Base-by-base conservation (phyloP, 2,797 vertebrate genomes). In the Mormyrops boulengeri region DNA sequence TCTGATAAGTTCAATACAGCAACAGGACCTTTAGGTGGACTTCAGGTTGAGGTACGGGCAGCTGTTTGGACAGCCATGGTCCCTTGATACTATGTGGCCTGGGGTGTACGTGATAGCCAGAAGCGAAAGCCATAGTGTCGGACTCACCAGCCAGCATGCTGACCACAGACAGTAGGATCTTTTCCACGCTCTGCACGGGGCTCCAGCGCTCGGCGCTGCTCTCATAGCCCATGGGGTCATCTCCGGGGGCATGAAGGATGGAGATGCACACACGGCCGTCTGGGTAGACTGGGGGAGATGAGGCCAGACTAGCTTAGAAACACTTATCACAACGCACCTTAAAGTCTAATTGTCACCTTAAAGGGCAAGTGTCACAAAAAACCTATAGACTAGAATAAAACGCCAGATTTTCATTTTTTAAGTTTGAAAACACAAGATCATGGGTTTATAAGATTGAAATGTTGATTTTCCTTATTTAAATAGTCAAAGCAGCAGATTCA, bases 161-260 rank as follows among this genome's bases (percentile, higher is more conserved):
- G 44, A 99, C 98, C 0, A 99, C 98, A 0, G 98, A 99, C 88
- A 99, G 93, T 4, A 99, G 95, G 93, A 99, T 99, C 95, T 99
- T 99, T 94, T 99, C 98, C 90, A 99, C 98, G 0, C 98, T 99
- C 96, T 99, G 98, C 73, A 99, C 98, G 0, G 98, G 98, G 88
- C 98, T 99, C 98, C 98, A 99, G 8, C 98, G 90, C 95, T 99
- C 98, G 0, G 98, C 98, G 0, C 98, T 99, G 97, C 98, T 99
- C 95, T 99, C 98, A 0, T 99, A 99, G 1, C 98, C 98, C 98
- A 99, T 99, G 0, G 98, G 98, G 57, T 99, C 98, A 0, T 99
- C 98, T 0, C 98, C 98, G 0, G 98, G 98, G 1, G 98, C 98
- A 0, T 99, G 98, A 0, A 99, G 97, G 93, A 99, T 99, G 85